Percentiles rank a stretch among this genome's conserved stretches.
phyloP scores from a whole-genome alignment of 2,113 vertebrate species.

The cat (Felis catus) region DNA sequence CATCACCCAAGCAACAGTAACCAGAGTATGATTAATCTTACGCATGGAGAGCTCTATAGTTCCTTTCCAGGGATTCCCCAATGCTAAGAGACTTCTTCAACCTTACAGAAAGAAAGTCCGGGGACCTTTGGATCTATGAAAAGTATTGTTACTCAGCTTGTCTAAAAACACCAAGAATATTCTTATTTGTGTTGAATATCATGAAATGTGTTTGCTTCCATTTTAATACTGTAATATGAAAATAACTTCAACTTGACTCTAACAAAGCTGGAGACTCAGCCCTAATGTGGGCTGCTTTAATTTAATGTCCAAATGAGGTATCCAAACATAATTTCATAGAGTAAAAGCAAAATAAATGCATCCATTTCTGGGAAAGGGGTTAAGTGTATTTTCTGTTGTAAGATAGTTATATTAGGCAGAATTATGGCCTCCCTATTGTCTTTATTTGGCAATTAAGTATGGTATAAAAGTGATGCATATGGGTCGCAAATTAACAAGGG shows the following conservation, averaged over 20 bases:
- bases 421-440: neutral
- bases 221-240: neutral
- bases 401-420: neutral
- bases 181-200: neutral
- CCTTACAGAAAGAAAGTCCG: neutral
- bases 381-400: neutral
- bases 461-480: neutral
- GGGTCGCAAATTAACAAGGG: neutral
- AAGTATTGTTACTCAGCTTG: neutral
- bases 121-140: neutral
- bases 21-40: neutral
- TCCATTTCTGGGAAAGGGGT: neutral
- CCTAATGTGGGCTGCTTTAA: neutral
- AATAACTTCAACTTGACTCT: neutral
- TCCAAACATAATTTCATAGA: neutral
- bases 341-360: neutral
- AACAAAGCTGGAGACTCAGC: neutral
- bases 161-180: neutral
- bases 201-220: neutral
- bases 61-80: neutral
- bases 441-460: neutral
- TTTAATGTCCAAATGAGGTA: neutral
- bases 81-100: neutral
- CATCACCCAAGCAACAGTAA: neutral
- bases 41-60: neutral